Evolutionary conservation across 64 coral and sea anemone species (phyloP).

Genomic region (Montipora foliosa): DNA sequence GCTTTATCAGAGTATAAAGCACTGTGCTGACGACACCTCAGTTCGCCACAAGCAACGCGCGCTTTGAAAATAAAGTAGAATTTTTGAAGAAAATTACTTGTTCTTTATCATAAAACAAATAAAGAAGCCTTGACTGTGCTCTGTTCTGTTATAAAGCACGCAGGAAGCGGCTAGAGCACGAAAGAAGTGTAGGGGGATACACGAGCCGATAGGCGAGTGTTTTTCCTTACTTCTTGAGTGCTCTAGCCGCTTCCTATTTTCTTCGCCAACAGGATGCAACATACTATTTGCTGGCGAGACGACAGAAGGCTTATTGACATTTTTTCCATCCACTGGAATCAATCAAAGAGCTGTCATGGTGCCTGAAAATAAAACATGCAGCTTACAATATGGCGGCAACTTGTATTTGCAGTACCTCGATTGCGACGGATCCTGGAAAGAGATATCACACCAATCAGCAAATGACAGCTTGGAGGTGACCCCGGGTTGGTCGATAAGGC

Average conservation of each 20-base stretch:
- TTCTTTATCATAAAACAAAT: too few species aligned
- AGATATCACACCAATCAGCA: background rate
- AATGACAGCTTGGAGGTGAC: background rate
- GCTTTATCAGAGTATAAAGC: too few species aligned
- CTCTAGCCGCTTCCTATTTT: background rate
- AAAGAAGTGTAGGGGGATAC: too few species aligned
- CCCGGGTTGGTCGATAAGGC: background rate
- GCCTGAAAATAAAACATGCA: background rate
- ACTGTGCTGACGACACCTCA: too few species aligned
- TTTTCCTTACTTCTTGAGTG: too few species aligned
- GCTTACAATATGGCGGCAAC: background rate
- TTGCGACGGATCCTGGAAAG: slow-evolving; percentile 8
- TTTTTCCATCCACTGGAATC: background rate
- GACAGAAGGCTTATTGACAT: background rate
- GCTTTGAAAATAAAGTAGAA: too few species aligned
- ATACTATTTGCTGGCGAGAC: background rate
- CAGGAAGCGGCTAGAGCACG: too few species aligned
- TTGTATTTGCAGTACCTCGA: slow-evolving; percentile 3
- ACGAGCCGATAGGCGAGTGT: too few species aligned
- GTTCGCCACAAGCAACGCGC: too few species aligned
- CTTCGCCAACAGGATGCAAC: background rate
- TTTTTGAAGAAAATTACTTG: too few species aligned
- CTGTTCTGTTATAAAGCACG: too few species aligned
- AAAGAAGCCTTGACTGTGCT: too few species aligned
- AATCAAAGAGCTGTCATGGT: background rate